These are phyloP conservation scores for Ceriagrion tenellum DNA, from an alignment of 2,888 invertebrate species.

Conservation along the genomic window DNA sequence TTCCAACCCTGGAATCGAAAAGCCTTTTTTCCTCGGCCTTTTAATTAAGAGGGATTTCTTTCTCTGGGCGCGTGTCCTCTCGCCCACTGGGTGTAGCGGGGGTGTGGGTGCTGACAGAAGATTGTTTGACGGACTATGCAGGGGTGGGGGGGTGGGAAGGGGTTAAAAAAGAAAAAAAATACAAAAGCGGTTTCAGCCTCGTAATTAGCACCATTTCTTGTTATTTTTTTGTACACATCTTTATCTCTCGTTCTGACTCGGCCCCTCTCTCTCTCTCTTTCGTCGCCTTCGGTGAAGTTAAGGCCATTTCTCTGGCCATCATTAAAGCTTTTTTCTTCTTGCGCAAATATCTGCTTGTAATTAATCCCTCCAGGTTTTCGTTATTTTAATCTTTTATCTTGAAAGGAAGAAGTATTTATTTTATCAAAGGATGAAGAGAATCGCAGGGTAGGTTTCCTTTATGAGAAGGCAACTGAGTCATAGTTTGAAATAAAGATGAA, in stretches of 20 bases:
- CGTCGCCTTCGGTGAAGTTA: background rate
- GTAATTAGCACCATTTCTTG: constrained; percentile 44
- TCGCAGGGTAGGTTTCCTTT: background rate
- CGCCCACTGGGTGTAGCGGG: background rate
- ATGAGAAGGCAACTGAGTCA: background rate
- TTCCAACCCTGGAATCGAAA: background rate
- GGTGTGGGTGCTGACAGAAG: background rate
- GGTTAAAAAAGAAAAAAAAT: background rate
- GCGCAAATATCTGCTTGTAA: background rate
- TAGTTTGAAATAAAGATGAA: background rate
- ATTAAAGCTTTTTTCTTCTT: background rate
- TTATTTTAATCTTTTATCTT: background rate
- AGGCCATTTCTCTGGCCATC: background rate
- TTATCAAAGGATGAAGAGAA: background rate
- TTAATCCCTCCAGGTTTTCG: background rate
- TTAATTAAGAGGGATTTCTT: constrained; percentile 54
- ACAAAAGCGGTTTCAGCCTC: constrained; percentile 18
- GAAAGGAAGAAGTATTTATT: background rate
- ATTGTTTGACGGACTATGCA: background rate
- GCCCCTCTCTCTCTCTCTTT: background rate
- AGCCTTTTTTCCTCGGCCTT: background rate
- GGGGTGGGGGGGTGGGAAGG: background rate
- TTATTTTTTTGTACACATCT: background rate
- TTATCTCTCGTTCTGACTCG: background rate
- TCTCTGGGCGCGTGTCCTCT: background rate